These are phyloP conservation scores for Fabriciana adippe DNA, from an alignment of 2,888 invertebrate species.

Conservation along the genomic window DNA sequence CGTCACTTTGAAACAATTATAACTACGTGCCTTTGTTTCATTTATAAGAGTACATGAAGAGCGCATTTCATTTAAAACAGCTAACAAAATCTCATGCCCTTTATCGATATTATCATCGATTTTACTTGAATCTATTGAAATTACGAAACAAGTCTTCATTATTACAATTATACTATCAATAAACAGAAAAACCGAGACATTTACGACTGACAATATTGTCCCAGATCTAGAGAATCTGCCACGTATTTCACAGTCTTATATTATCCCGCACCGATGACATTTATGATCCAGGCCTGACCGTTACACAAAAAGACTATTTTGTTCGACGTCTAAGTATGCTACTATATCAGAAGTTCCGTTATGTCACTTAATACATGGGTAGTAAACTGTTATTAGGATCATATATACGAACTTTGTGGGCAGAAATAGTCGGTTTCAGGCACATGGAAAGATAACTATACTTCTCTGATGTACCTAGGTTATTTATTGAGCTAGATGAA, in stretches of 20 bases:
- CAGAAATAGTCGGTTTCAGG: slow-evolving; percentile 18
- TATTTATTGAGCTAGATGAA: neutral
- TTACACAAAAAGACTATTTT: slow-evolving; percentile 40
- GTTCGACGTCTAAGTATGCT: slow-evolving; percentile 34
- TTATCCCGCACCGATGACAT: slow-evolving; percentile 48
- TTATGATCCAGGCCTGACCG: slow-evolving; percentile 48
- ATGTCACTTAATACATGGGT: slow-evolving; percentile 33
- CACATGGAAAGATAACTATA: slow-evolving; percentile 20
- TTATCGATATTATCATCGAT: neutral
- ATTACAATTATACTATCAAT: slow-evolving; percentile 17
- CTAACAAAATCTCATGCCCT: too few species aligned
- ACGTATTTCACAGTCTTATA: slow-evolving; percentile 38
- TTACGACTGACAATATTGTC: slow-evolving; percentile 33
- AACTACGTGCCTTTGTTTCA: neutral
- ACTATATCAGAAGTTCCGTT: slow-evolving; percentile 35
- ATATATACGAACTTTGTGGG: slow-evolving; percentile 31
- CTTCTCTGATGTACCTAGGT: slow-evolving; percentile 3
- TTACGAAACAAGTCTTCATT: slow-evolving; percentile 1
- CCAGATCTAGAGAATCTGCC: slow-evolving; percentile 35
- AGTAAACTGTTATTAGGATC: slow-evolving; percentile 34
- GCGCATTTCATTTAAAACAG: too few species aligned
- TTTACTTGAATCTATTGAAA: slow-evolving; percentile 4
- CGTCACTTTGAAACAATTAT: slow-evolving; percentile 43
- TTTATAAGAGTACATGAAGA: too few species aligned
- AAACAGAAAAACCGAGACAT: slow-evolving; percentile 22